Evolutionary conservation across 2,888 invertebrate species (phyloP), one percentile per base, ranked within the genome.

Genomic region (Formica aserva): DNA sequence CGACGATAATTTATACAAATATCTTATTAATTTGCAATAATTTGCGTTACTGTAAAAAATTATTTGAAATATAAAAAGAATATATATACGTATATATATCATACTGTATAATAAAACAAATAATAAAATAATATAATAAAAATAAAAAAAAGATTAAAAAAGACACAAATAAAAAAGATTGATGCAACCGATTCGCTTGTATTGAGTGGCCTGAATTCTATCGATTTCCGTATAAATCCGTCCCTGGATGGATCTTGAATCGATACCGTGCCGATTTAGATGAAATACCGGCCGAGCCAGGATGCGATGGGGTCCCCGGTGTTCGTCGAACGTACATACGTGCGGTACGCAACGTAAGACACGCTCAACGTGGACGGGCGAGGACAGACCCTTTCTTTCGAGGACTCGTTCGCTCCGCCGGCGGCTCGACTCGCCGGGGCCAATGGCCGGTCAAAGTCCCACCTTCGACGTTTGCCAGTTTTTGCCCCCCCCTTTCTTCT

Each of bases 391-490:
- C 89, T 91, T 80, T 87, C 91, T 87, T 91, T 84, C 63, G 86
- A 87, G 84, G 88, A 90, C 85, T 87, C 78, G 89, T 85, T 89
- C 87, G 86, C 88, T 87, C 86, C 87, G 86, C 84, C 85, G 88
- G 85, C 85, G 87, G 85, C 89, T 74, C 83, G 83, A 82, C 85
- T 89, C 83, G 87, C 85, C 87, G 92, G 89, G 93, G 94, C 94
- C 94, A 94, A 94, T 93, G 94, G 92, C 94, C 94, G 94, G 94
- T 94, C 94, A 94, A 93, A 94, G 94, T 94, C 94, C 93, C 93
- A 91, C 92, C 90, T 89, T 90, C 90, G 84, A 86, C 89, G 84
- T 83, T 84, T 74, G 77, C 80, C 85, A 80, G 87, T 85, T 86
- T 84, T 87, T 71, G 86, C 76, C 86, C 81, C 85, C 6, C 35